Base-by-base conservation (phyloP, 2,888 invertebrate genomes). In the Amphipyra berbera region DNA sequence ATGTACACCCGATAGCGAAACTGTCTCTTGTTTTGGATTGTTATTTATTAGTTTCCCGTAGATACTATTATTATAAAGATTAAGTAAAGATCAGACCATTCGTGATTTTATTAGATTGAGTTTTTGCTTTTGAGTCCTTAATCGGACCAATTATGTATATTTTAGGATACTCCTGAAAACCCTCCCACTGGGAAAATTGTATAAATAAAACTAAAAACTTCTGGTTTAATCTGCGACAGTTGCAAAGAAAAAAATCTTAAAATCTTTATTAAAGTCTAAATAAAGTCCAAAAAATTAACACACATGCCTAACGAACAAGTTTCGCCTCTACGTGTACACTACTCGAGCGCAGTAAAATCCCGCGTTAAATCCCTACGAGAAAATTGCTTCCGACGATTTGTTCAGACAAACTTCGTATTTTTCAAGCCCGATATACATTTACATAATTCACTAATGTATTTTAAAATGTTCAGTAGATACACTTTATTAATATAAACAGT, bases 321-420 rank as follows among this genome's bases (percentile, higher is more conserved):
- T 60, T 68, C 0, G 37, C 73, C 66, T 61, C 50, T 13, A 46
- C 49, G 56, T 57, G 68, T 83, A 73, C 83, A 35, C 59, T 58
- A 42, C 78, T 85, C 84, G 76, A 83, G 81, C 83, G 78, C 83
- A 84, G 86, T 91, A 87, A 90, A 88, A 88, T 82, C 84, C 76
- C 80, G 80, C 85, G 84, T 87, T 86, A 88, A 86, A 86, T 86
- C 84, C 86, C 84, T 87, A 91, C 89, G 88, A 90, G 91, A 86
- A 91, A 92, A 92, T 93, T 90, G 91, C 90, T 88, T 88, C 77
- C 84, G 76, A 71, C 91, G 88, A 90, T 92, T 92, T 91, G 89
- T 86, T 88, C 85, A 84, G 82, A 82, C 83, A 85, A 86, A 82
- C 63, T 73, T 73, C 72, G 75, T 70, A 76, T 74, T 66, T 53